phyloP scores from a whole-genome alignment of 1,140 invertebrate species.

The Centruroides sculpturatus region DNA sequence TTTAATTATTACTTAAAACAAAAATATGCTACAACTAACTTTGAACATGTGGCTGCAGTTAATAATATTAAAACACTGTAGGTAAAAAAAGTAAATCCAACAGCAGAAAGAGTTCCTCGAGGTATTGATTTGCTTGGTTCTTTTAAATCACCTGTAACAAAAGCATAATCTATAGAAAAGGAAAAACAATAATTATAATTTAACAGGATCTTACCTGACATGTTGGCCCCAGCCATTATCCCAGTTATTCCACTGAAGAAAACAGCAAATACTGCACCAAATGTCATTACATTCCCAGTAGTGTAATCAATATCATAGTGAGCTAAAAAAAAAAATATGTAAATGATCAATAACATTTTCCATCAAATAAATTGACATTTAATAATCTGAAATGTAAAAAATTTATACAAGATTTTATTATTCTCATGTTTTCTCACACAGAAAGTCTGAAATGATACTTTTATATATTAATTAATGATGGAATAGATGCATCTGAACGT shows the following conservation, averaged over 20 bases:
- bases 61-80: conserved; percentile 76
- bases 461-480: too few relatives aligned
- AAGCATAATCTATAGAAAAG: background rate
- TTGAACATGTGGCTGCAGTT: conserved; percentile 66
- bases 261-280: conserved; percentile 88
- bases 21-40: conserved; percentile 22
- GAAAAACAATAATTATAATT: conserved; percentile 1
- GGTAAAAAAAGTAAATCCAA: conserved; percentile 76
- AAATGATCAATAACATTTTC: too few relatives aligned
- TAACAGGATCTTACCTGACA: conserved; percentile 56
- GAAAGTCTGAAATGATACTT: too few relatives aligned
- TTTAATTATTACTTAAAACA: too few relatives aligned
- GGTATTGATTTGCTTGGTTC: conserved; percentile 88
- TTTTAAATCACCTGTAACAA: conserved; percentile 65
- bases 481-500: too few relatives aligned
- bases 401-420: too few relatives aligned
- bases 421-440: too few relatives aligned
- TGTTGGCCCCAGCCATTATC: conserved; percentile 98
- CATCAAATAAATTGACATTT: too few relatives aligned
- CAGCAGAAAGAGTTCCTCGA: conserved; percentile 76
- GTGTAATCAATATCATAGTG: conserved; percentile 77
- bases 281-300: conserved; percentile 51
- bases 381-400: too few relatives aligned
- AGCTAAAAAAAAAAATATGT: conserved; percentile 26
- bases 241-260: conserved; percentile 83